Conservation (phyloP, 37 sponge, comb jelly and placozoan species). For the Amphimedon queenslandica region DNA sequence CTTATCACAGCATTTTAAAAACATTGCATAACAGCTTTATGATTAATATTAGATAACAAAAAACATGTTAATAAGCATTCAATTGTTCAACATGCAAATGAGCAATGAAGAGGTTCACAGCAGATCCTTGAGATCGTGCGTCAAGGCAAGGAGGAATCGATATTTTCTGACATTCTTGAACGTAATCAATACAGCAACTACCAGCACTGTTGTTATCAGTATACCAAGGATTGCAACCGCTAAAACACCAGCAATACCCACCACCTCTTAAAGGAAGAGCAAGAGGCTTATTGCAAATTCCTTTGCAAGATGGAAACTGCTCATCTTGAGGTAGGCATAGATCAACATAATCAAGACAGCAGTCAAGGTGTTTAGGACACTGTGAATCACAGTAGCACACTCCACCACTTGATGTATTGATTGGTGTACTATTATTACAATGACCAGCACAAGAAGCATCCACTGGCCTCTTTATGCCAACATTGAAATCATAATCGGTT, state of each 20-base stretch:
- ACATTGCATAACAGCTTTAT: too few species aligned
- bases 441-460: constrained; percentile 17
- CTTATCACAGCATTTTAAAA: neutral
- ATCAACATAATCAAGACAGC: constrained; percentile 45
- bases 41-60: too few species aligned
- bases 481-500: constrained; percentile 16
- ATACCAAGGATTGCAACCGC: constrained; percentile 22
- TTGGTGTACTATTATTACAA: constrained; percentile 15
- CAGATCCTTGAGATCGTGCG: constrained; percentile 29
- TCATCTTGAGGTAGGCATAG: neutral
- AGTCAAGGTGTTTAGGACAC: constrained; percentile 28
- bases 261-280: constrained; percentile 20
- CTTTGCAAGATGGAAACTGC: constrained; percentile 8
- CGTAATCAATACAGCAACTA: constrained; percentile 39
- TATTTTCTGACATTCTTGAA: constrained; percentile 4
- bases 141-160: constrained; percentile 28
- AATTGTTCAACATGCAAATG: constrained; percentile 8
- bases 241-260: constrained; percentile 36
- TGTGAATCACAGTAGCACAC: constrained; percentile 37
- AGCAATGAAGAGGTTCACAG: constrained; percentile 26
- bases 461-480: constrained; percentile 27
- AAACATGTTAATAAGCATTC: too few species aligned
- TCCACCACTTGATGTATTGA: neutral
- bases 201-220: constrained; percentile 48
- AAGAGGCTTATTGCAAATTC: neutral